Conservation (phyloP, 2,888 invertebrate species). For the Orchestes rusci region DNA sequence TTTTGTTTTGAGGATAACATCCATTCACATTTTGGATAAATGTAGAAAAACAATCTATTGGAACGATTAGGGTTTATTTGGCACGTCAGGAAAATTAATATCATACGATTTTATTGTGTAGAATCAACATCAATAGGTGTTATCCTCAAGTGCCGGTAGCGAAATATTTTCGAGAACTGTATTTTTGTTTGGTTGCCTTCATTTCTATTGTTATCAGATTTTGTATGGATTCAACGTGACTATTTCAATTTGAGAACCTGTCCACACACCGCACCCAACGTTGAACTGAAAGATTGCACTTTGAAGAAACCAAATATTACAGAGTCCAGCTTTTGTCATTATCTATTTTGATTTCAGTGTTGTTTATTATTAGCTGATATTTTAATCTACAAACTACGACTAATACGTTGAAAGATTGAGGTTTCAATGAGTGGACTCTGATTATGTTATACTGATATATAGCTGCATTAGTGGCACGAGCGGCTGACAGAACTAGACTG, state of each 20-base stretch:
- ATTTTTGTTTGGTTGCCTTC: slow-evolving; percentile 61
- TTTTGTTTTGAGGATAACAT: slow-evolving; percentile 31
- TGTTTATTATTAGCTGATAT: background rate
- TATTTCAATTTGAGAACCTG: slow-evolving; percentile 69
- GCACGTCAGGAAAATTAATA: no score
- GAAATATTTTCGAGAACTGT: slow-evolving; percentile 28
- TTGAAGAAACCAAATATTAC: slow-evolving; percentile 11
- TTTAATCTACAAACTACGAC: slow-evolving; percentile 9
- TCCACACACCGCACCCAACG: slow-evolving; percentile 37
- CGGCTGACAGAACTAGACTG: slow-evolving; percentile 7
- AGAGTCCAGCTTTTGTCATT: slow-evolving; percentile 7
- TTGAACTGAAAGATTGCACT: slow-evolving; percentile 25
- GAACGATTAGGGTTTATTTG: no score
- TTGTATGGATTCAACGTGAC: slow-evolving; percentile 58
- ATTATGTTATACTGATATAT: slow-evolving; percentile 12
- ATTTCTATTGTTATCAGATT: slow-evolving; percentile 72
- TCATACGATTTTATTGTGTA: no score
- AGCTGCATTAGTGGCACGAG: slow-evolving; percentile 7
- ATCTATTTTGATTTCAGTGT: slow-evolving; percentile 14
- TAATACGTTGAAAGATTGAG: no score
- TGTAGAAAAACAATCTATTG: no score
- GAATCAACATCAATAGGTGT: slow-evolving; percentile 12
- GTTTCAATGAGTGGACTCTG: no score
- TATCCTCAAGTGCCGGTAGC: slow-evolving; percentile 22
- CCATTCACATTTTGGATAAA: no score